Evolutionary conservation across 1,140 invertebrate genomes (phyloP).

Genomic region (Bombyx mandarina): DNA sequence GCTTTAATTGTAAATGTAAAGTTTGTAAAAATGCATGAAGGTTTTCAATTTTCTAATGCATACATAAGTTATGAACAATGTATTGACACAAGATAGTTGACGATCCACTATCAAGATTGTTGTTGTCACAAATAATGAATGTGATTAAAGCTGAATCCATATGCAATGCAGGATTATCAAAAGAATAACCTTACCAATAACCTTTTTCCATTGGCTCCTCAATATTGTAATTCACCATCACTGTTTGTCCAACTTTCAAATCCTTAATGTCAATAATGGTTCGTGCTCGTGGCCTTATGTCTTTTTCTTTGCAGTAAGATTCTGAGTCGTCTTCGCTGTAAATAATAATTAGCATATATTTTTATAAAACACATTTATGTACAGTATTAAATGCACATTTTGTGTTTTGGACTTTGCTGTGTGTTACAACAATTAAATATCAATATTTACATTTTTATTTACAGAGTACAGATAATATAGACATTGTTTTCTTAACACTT

Average conservation of each 20-base stretch:
- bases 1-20: no score
- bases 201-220: constrained; percentile 79
- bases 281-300: constrained; percentile 79
- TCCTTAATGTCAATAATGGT: constrained; percentile 71
- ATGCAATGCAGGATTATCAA: no score
- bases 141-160: no score
- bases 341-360: constrained; percentile 9
- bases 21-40: no score
- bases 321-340: constrained; percentile 64
- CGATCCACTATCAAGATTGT: no score
- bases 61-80: no score
- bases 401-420: background rate
- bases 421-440: background rate
- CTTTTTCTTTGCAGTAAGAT: constrained; percentile 52
- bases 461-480: constrained; percentile 3
- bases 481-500: constrained; percentile 19
- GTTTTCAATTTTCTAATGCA: no score
- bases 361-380: background rate
- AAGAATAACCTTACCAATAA: constrained; percentile 78
- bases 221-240: constrained; percentile 85
- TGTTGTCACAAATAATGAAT: no score
- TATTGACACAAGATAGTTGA: no score
- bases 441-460: background rate
- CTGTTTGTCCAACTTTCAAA: constrained; percentile 73
- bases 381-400: background rate